Conservation (phyloP, 2,797 vertebrate genomes). For the Cheirogaleus major region DNA sequence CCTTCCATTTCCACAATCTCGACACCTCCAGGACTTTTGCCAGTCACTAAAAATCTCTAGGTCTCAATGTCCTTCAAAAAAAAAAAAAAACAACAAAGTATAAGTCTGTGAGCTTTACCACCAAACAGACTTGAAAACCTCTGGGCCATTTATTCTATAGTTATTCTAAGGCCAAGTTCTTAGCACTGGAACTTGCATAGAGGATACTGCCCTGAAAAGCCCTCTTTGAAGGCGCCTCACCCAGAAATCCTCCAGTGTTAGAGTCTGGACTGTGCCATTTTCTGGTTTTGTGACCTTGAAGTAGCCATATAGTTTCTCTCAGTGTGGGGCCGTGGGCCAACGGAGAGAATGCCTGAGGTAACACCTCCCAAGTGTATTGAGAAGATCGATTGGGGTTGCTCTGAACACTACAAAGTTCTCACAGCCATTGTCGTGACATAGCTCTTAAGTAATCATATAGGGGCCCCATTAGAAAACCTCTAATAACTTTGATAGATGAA, state of each 20-base stretch:
- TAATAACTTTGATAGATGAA: not conserved
- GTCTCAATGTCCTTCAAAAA: not conserved
- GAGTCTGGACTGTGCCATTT: not conserved
- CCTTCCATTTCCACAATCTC: not conserved
- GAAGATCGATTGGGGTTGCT: not conserved
- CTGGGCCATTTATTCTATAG: not conserved
- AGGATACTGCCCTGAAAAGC: not conserved
- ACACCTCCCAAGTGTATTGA: too few species aligned
- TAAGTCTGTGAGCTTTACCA: not conserved
- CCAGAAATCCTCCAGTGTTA: not conserved
- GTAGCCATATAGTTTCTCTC: not conserved
- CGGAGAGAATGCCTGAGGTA: not conserved
- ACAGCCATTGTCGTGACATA: fast-evolving
- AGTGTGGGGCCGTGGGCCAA: not conserved
- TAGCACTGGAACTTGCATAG: too few species aligned
- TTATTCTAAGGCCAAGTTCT: not conserved
- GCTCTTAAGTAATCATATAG: not conserved
- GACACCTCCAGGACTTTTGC: not conserved
- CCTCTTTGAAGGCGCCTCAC: not conserved
- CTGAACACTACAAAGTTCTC: not conserved
- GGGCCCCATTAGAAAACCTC: not conserved
- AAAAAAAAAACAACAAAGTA: too few species aligned
- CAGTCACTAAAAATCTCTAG: not conserved
- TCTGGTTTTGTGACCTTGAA: not conserved
- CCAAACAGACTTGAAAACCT: not conserved